Evolutionary conservation across 92 coral and sea anemone species (phyloP), one percentile per base, ranked within the genome.

Genomic region (Porites divaricata): DNA sequence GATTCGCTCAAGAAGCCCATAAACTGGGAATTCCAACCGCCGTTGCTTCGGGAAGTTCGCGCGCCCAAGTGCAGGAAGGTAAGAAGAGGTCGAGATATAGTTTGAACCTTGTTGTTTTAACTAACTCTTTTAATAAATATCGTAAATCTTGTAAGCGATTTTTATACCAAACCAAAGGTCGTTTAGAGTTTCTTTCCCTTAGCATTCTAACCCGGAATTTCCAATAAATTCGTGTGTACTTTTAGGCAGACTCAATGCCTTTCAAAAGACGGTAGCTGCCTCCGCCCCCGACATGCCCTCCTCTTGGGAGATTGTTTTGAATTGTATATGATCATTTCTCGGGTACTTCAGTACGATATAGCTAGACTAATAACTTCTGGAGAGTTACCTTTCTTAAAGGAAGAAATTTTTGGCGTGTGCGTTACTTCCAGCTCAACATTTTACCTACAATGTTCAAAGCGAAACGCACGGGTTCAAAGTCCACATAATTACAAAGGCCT

Each of bases 11-110:
- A 70, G 98, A 97, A 70, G 99, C 98, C 8, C 75, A 81, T 48
- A 74, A 80, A 8, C 74, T 83, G 69, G 98, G 97, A 53, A 79
- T 97, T 52, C 98, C 95, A 24, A 83, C 90, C 16, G 99, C 97
- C 0, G 98, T 97, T 22, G 99, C 99, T 23, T 95, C 98, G 67
- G 99, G 99, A 19, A 97, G 99, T 72, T 97, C 99, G 48, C 92
- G 94, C n/a, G 52, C 86, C 57, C 96, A 89, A 82, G 99, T 97
- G 17, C 95, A 92, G 70, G 85, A 89, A 96, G 99, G 99, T 96
- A 94, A 9, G 28, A 94, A 9, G 28, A 1, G 51, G 16, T 45
- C 2, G 22, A 68, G 1, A 53, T n/a, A n/a, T n/a, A 35, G 45
- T 35, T 35, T 35, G 45, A 35, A 6, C 45, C 45, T 35, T 35